Evolutionary conservation across 2,888 invertebrate genomes (phyloP).

Genomic region (Chrysomela aeneicollis): DNA sequence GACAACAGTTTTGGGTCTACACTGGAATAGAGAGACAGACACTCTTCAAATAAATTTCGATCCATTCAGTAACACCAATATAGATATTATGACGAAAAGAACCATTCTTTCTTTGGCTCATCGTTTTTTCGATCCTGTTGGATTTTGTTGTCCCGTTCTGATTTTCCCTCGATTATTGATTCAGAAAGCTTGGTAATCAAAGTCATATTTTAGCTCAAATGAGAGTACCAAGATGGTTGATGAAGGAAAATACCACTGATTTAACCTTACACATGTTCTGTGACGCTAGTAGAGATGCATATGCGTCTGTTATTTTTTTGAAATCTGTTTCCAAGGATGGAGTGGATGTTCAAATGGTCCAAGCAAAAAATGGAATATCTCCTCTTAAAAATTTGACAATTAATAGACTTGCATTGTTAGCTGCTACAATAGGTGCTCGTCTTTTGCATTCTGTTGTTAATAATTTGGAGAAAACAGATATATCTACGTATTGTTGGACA

Average conservation of each 20-base stretch:
- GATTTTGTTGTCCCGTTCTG: not conserved
- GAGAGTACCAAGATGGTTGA: not conserved
- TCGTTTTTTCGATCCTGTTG: not conserved
- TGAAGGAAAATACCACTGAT: not conserved
- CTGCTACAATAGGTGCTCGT: constrained; percentile 5
- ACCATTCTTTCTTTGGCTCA: not conserved
- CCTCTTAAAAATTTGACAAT: too few relatives aligned
- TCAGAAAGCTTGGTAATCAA: not conserved
- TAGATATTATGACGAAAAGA: not conserved
- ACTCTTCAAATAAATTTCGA: constrained; percentile 3
- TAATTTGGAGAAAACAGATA: not conserved
- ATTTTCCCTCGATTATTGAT: not conserved
- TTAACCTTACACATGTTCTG: not conserved
- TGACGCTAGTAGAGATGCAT: not conserved
- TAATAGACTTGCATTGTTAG: not conserved
- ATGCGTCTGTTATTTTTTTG: not conserved
- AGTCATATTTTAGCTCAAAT: not conserved
- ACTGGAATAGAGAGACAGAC: not conserved
- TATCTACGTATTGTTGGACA: constrained; percentile 14
- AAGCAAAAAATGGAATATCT: too few relatives aligned
- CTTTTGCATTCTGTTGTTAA: constrained; percentile 8
- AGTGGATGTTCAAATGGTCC: too few relatives aligned
- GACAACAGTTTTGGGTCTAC: not conserved
- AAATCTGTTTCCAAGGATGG: too few relatives aligned
- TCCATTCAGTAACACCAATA: not conserved